Conservation (phyloP, 2,797 vertebrate genomes). For the Anguilla pacifica region DNA sequence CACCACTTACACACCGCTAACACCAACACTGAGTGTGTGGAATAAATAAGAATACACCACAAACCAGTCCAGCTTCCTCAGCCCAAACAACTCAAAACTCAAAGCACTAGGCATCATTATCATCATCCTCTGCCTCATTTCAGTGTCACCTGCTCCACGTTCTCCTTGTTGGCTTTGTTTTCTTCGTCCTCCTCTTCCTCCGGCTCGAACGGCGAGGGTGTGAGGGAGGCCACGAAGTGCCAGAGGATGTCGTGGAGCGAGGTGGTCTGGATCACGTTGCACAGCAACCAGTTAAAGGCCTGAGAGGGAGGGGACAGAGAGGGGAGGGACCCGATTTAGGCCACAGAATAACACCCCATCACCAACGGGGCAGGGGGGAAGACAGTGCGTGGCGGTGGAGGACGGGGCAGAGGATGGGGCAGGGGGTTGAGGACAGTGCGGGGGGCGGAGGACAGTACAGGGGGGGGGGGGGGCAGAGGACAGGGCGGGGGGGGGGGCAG, state of each 20-base stretch:
- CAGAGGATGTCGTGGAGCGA: conserved; percentile 97
- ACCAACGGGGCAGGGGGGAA: too few species aligned
- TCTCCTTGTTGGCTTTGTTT: conserved; percentile 95
- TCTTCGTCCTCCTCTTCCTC: conserved; percentile 98
- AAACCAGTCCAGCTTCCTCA: neutral
- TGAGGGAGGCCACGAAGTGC: conserved; percentile 98
- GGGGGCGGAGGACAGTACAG: too few species aligned
- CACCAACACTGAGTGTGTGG: neutral
- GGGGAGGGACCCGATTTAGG: neutral
- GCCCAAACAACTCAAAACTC: neutral
- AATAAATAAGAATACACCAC: neutral
- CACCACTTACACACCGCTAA: too few species aligned
- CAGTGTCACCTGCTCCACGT: conserved; percentile 82
- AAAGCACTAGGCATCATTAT: neutral
- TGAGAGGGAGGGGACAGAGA: conserved; percentile 52
- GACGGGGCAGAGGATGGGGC: too few species aligned
- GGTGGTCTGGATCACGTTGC: conserved; percentile 99
- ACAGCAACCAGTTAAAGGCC: conserved; percentile 99
- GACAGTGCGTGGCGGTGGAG: neutral
- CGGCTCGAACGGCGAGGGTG: conserved; percentile 89
- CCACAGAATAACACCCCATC: neutral
- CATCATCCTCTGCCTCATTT: neutral
- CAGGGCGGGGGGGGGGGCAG: too few species aligned
- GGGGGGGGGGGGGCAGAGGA: too few species aligned
- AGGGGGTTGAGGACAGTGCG: too few species aligned